Evolutionary conservation across 2,797 vertebrate species (phyloP).

Genomic region (Sebastes cheni): DNA sequence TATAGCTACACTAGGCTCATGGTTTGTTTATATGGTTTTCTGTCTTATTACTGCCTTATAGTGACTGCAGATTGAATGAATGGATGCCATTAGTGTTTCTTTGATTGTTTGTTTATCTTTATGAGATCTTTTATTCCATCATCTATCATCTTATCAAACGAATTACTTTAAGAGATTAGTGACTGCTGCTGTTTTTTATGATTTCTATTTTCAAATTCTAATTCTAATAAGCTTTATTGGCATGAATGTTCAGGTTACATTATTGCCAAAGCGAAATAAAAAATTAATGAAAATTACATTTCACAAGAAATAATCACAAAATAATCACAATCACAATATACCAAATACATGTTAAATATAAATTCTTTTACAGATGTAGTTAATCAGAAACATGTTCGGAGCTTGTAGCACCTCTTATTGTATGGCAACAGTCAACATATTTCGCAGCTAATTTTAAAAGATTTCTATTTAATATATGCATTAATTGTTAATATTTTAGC

Average conservation of each 20-base stretch:
- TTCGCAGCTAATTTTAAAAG: too few species aligned
- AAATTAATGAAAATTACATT: too few species aligned
- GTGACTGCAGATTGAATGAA: background rate
- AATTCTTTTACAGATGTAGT: too few species aligned
- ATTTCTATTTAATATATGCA: background rate
- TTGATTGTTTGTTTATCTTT: background rate
- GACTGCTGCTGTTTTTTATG: background rate
- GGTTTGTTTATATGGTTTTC: background rate
- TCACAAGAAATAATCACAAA: too few species aligned
- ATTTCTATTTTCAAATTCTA: background rate
- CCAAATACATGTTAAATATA: too few species aligned
- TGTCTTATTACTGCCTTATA: background rate
- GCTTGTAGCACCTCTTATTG: too few species aligned
- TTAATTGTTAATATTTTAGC: background rate
- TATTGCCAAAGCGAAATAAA: too few species aligned
- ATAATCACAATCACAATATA: too few species aligned
- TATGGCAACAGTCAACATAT: too few species aligned
- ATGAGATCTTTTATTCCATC: background rate
- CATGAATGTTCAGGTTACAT: too few species aligned
- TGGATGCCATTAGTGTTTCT: background rate
- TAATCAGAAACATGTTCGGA: too few species aligned
- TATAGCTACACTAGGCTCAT: background rate
- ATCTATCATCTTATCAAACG: background rate
- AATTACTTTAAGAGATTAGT: background rate
- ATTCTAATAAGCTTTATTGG: too few species aligned